phyloP scores from a whole-genome alignment of 2,888 invertebrate species.

The Thelaira solivaga region DNA sequence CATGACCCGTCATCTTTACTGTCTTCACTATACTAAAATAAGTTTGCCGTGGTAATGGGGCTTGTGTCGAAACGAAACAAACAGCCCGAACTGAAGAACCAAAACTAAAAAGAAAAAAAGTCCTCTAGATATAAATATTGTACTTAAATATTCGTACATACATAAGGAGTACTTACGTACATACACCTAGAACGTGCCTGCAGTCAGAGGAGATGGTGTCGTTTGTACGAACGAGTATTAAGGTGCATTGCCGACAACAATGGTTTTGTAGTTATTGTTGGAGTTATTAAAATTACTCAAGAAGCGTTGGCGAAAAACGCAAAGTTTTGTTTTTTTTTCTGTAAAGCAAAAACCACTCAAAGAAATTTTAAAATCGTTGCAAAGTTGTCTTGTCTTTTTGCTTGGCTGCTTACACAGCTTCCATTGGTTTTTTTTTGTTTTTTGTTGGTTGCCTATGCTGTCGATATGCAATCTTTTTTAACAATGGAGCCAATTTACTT shows the following conservation, averaged over 20 bases:
- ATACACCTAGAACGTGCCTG: constrained; percentile 48
- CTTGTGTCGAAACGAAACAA: constrained; percentile 1
- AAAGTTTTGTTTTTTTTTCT: not conserved
- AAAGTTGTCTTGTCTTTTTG: constrained; percentile 13
- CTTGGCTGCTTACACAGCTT: constrained; percentile 17
- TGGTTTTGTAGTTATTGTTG: constrained; percentile 29
- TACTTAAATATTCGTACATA: not conserved
- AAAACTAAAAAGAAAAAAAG: constrained; percentile 14
- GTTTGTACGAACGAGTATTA: constrained; percentile 26
- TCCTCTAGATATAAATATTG: not conserved
- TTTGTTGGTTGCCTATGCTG: constrained; percentile 12
- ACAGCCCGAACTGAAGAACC: constrained; percentile 11
- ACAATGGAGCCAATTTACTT: constrained; percentile 59
- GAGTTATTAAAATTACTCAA: constrained; percentile 52
- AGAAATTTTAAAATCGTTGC: constrained; percentile 2
- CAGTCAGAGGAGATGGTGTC: constrained; percentile 27
- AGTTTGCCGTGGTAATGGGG: constrained; percentile 45
- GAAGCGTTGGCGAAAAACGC: constrained; percentile 50
- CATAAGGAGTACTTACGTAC: not conserved
- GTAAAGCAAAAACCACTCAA: constrained; percentile 12
- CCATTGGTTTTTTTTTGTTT: no score
- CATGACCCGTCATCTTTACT: constrained; percentile 55
- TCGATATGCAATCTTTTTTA: constrained; percentile 50
- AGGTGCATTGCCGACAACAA: constrained; percentile 51
- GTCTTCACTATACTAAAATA: constrained; percentile 52